Percentiles rank a stretch among this genome's conserved stretches.
These are phyloP conservation scores for Lucilia cuprina DNA, from an alignment of 1,140 invertebrate species.

Conservation along the genomic window DNA sequence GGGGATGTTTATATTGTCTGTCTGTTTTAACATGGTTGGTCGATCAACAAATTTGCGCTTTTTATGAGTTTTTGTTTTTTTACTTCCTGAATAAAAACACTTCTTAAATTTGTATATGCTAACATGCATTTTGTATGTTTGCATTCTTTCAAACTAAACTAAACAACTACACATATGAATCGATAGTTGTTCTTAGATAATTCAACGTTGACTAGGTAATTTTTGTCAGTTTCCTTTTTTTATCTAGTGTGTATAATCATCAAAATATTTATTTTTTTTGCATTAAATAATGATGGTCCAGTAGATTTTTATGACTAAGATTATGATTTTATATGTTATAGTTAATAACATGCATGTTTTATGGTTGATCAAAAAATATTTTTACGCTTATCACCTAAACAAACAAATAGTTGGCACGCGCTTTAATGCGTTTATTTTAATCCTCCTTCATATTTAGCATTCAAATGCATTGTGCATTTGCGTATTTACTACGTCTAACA, in stretches of 20 bases:
- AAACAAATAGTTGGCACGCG: not conserved
- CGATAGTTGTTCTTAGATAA: too few species aligned
- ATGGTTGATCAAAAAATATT: not conserved
- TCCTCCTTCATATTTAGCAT: not conserved
- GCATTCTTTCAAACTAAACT: too few species aligned
- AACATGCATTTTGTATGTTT: too few species aligned
- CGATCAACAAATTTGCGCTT: not conserved
- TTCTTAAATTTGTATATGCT: too few species aligned
- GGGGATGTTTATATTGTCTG: not conserved
- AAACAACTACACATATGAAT: too few species aligned
- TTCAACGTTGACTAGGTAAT: not conserved
- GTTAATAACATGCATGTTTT: not conserved
- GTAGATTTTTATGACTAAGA: not conserved
- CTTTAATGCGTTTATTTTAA: not conserved
- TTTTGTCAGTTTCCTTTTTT: not conserved
- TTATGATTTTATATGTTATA: not conserved
- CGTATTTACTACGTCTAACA: not conserved
- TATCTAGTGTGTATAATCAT: not conserved
- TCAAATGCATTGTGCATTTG: not conserved
- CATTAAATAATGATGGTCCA: not conserved
- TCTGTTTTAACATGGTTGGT: not conserved
- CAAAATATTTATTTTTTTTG: not conserved
- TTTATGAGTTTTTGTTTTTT: not conserved
- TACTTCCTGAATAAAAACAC: too few species aligned
- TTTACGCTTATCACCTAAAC: not conserved